Base-by-base conservation (phyloP, 2,113 vertebrate genomes). In the Miniopterus natalensis region DNA sequence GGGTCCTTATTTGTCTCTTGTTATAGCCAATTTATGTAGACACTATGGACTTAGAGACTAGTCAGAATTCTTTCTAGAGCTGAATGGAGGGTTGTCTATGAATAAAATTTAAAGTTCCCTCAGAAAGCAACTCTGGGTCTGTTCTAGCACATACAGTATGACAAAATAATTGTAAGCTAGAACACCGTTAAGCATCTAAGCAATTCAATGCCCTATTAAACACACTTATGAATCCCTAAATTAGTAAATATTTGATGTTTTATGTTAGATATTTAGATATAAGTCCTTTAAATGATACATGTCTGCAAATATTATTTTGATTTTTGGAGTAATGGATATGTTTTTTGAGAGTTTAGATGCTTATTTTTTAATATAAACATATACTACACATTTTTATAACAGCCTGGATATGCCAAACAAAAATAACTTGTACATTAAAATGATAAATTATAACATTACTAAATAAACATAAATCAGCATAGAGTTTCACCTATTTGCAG, bases 281-380 rank as follows among this genome's bases (percentile, higher is more conserved):
- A 77, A 53, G 40, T 45, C 21, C 70, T 73, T 59, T 86, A 86
- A 66, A 49, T 18, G 4, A 74, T 75, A 83, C 3, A 4, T 65
- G 40, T 74, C n/a, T 84, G 9, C 29, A 74, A 81, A 74, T 77
- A 29, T 59, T 23, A 31, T n/a, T 80, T 74, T 88, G 29, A 6
- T 53, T 83, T 93, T 74, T 80, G 1, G 8, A 88, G 36, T 81
- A 57, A 11, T 70, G 6, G 8, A 57, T 42, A 57, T n/a, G 20
- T 84, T 84, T 36, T 94, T 93, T 61, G 27, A 57, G 14, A 93
- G 45, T 31, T 70, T 81, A 47, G 27, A 5, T 87, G 77, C 45
- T 93, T 73, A 47, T 51, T 92, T 36, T 90, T 81, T 87, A 83
- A 23, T 14, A 40, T 59, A 93, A 70, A 31, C 5, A 49, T 86